Conservation (phyloP, 2,797 vertebrate species). For the Rhabdomys pumilio region DNA sequence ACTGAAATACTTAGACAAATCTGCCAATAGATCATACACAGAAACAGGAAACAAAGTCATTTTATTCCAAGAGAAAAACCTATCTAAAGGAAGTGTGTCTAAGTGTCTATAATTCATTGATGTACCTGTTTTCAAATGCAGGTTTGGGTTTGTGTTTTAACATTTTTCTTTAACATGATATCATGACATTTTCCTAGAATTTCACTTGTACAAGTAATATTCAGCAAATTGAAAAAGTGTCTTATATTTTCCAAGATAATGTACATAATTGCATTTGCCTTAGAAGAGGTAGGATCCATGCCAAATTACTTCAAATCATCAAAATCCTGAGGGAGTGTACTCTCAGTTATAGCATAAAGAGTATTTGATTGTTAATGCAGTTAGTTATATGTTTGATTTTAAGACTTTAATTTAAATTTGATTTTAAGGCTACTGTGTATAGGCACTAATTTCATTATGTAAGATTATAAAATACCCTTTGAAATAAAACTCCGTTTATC, state of each 20-base stretch:
- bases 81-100: not conserved
- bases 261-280: slow-evolving; percentile 63
- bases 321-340: slow-evolving; percentile 43
- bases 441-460: slow-evolving; percentile 71
- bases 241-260: slow-evolving; percentile 58
- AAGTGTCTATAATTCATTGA: not conserved
- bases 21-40: not conserved
- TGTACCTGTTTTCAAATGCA: not conserved
- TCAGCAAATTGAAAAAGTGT: slow-evolving; percentile 62
- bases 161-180: not conserved
- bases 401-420: not conserved
- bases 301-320: slow-evolving; percentile 80
- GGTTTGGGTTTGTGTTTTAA: not conserved
- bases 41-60: not conserved
- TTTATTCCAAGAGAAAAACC: slow-evolving; percentile 16
- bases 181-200: not conserved
- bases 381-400: slow-evolving; percentile 54
- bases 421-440: not conserved
- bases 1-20: not conserved
- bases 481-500: slow-evolving; percentile 63
- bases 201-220: not conserved
- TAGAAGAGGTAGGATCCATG: slow-evolving; percentile 54
- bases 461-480: slow-evolving; percentile 72
- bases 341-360: slow-evolving; percentile 42
- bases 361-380: slow-evolving; percentile 40